A percentile compares a stretch with the other conserved stretches of the same genome.
Evolutionary conservation across 2,113 vertebrate species (phyloP).

Genomic region (Loxodonta africana): DNA sequence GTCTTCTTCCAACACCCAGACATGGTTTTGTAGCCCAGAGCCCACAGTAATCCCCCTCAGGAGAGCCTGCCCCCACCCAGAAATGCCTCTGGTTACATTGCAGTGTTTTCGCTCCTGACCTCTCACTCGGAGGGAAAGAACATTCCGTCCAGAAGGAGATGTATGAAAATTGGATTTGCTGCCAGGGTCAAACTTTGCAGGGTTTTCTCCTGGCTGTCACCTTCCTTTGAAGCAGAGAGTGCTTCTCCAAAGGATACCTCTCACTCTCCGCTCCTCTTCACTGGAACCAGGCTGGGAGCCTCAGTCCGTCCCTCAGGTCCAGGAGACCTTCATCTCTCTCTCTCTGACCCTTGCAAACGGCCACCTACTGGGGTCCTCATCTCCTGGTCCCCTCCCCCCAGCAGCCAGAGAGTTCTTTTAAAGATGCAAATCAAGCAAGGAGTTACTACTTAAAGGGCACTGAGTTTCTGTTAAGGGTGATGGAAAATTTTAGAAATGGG

Average conservation of each 20-base stretch:
- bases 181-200: constrained; percentile 6
- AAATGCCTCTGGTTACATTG: neutral
- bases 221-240: constrained; percentile 37
- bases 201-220: neutral
- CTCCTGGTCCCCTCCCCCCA: accelerated
- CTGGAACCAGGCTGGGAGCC: no score
- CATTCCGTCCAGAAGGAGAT: constrained; percentile 43
- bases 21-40: neutral
- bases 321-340: neutral
- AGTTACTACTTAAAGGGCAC: neutral
- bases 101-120: neutral
- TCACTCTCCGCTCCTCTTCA: accelerated
- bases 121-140: neutral
- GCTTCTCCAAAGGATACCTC: neutral
- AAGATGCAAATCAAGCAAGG: neutral
- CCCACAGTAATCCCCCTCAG: accelerated
- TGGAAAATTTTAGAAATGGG: neutral
- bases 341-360: accelerated
- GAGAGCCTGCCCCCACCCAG: neutral
- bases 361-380: neutral
- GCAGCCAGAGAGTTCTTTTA: neutral
- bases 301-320: accelerated
- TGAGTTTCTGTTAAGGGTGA: neutral
- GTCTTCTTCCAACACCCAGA: neutral
- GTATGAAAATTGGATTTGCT: constrained; percentile 67